Conservation (phyloP, 2,888 invertebrate species). For the Lordiphosa andalusiaca region DNA sequence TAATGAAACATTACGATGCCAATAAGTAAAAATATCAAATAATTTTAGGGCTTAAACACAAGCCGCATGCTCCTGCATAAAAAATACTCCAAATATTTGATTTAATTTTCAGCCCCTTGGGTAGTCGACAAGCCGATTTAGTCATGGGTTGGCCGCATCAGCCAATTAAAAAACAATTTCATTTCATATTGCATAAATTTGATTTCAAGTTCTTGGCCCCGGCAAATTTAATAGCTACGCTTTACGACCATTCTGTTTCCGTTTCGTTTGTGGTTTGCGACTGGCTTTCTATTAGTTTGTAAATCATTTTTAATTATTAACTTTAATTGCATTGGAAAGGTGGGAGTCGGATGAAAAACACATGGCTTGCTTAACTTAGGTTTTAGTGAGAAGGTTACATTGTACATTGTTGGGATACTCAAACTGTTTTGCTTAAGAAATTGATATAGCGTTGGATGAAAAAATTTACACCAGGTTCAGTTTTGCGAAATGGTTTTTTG, state of each 20-base stretch:
- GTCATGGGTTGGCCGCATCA: constrained; percentile 11
- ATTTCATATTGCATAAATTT: constrained; percentile 53
- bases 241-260: constrained; percentile 10
- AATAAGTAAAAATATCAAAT: constrained; percentile 40
- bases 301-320: constrained; percentile 73
- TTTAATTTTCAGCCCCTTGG: constrained; percentile 55
- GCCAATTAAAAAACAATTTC: constrained; percentile 66
- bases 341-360: constrained; percentile 7
- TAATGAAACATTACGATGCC: constrained; percentile 27
- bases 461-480: too few relatives aligned
- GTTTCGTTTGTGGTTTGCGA: constrained; percentile 14
- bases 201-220: constrained; percentile 41
- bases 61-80: not conserved
- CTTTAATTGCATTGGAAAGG: constrained; percentile 63
- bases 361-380: not conserved
- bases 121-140: constrained; percentile 17
- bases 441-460: too few relatives aligned
- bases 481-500: too few relatives aligned
- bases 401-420: not conserved
- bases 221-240: constrained; percentile 47
- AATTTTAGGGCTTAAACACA: constrained; percentile 48
- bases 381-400: too few relatives aligned
- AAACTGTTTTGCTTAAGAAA: too few relatives aligned
- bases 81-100: constrained; percentile 43
- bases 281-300: constrained; percentile 37